Conservation (phyloP, 2,113 vertebrate species). For the Cygnus buccinator region DNA sequence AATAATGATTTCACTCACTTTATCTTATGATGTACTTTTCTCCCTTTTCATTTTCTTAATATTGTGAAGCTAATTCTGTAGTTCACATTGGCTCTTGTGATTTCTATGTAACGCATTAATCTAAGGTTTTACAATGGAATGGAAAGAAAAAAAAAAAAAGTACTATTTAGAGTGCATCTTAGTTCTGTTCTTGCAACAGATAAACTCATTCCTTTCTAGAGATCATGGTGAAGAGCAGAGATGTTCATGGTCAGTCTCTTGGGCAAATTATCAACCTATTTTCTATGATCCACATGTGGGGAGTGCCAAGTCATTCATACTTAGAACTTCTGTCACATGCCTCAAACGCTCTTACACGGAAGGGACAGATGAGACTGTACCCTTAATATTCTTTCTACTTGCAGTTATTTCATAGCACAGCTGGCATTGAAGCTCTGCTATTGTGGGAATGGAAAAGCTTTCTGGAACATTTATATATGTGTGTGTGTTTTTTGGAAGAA, state of each 20-base stretch:
- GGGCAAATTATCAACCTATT: neutral
- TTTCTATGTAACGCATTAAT: neutral
- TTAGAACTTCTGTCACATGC: neutral
- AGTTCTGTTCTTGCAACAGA: neutral
- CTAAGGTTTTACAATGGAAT: neutral
- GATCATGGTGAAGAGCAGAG: neutral
- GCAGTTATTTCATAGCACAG: neutral
- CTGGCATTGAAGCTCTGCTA: neutral
- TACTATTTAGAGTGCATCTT: too few species aligned
- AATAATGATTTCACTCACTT: neutral
- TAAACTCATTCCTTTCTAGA: neutral
- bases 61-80: neutral
- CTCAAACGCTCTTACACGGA: fast-evolving
- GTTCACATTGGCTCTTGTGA: neutral
- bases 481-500: neutral
- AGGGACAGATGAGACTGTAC: neutral
- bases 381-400: neutral
- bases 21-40: neutral
- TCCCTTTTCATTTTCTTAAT: neutral
- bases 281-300: neutral
- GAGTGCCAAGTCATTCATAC: neutral
- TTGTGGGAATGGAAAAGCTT: neutral
- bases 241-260: neutral
- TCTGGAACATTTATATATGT: neutral
- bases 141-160: neutral